Conservation (phyloP, 2,797 vertebrate genomes). For the Esox masquinongy region DNA sequence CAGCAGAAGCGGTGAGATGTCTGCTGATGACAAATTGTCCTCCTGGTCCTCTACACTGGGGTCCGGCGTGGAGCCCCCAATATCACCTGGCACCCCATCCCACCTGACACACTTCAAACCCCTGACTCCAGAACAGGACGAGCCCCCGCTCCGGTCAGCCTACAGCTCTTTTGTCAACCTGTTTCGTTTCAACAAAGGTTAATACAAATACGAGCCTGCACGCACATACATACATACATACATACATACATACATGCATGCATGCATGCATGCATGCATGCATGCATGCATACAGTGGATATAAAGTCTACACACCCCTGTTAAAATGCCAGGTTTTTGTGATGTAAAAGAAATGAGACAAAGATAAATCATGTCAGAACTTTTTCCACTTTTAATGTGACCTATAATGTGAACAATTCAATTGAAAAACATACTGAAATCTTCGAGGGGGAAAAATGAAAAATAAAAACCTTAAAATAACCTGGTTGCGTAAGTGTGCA, state of each 20-base stretch:
- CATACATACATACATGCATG: background rate
- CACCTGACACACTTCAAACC: conserved; percentile 98
- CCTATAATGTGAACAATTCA: no score
- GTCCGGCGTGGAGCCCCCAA: conserved; percentile 79
- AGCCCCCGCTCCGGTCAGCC: conserved; percentile 93
- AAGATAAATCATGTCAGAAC: no score
- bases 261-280: no score
- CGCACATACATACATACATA: background rate
- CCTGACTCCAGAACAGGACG: conserved; percentile 95
- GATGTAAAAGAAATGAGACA: no score
- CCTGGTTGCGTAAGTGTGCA: no score
- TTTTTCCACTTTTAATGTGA: no score
- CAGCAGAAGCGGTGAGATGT: conserved; percentile 85
- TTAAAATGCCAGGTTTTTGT: no score
- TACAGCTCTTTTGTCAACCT: conserved; percentile 99
- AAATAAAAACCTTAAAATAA: no score
- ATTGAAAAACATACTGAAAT: no score
- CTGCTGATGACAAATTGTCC: conserved; percentile 87
- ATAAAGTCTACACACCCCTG: no score
- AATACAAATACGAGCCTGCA: background rate
- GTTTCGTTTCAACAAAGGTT: conserved; percentile 88
- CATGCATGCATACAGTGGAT: no score
- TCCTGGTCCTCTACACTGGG: conserved; percentile 82
- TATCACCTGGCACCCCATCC: conserved; percentile 86
- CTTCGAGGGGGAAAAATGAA: no score